Evolutionary conservation across 2,797 vertebrate genomes (phyloP).

Genomic region (Sebastiscus tertius): DNA sequence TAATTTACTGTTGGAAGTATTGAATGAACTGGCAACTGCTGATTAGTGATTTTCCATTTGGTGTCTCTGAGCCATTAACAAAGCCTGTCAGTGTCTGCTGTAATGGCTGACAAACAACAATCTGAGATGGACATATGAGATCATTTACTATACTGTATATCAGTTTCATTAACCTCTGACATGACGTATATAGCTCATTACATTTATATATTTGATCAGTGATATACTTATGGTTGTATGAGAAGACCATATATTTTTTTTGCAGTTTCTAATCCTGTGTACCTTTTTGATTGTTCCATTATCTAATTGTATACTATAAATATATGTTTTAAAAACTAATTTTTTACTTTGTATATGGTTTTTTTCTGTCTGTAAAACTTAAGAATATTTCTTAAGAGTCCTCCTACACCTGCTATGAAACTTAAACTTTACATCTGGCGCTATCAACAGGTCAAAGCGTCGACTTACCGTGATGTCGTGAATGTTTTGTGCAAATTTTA

Average conservation of each 20-base stretch:
- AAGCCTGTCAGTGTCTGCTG: not conserved
- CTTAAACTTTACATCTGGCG: not conserved
- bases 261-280: not conserved
- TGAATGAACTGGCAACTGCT: slow-evolving; percentile 39
- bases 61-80: slow-evolving; percentile 17
- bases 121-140: not conserved
- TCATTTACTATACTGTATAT: not conserved
- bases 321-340: not conserved
- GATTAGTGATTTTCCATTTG: slow-evolving; percentile 47
- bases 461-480: too few species aligned
- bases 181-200: not conserved
- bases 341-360: not conserved
- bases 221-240: not conserved
- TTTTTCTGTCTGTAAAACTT: not conserved
- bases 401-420: not conserved
- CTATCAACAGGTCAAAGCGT: not conserved
- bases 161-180: not conserved
- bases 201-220: not conserved
- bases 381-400: not conserved
- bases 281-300: not conserved
- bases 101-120: not conserved
- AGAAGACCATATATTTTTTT: not conserved
- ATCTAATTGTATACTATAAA: not conserved
- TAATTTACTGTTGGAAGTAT: slow-evolving; percentile 31
- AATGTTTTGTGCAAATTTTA: not conserved